phyloP scores from a whole-genome alignment of 2,797 vertebrate genomes.

The Sebastiscus tertius region DNA sequence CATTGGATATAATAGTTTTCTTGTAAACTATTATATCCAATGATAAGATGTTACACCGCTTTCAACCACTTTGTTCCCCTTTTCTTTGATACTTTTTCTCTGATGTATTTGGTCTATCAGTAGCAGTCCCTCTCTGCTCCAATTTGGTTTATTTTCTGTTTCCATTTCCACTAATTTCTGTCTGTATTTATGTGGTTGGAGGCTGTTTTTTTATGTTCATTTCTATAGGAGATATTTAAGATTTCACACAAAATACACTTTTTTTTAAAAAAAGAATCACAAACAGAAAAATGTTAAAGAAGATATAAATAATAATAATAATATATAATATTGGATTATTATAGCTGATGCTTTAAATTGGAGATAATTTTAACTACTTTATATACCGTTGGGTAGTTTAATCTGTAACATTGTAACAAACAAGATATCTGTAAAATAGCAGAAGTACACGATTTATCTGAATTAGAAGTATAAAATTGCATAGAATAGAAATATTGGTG shows the following conservation, averaged over 20 bases:
- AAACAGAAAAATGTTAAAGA: no score
- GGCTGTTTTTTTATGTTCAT: no score
- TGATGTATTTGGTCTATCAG: not conserved
- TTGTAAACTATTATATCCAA: not conserved
- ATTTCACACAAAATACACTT: not conserved
- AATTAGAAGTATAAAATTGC: no score
- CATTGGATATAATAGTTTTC: not conserved
- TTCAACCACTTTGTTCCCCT: not conserved
- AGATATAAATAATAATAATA: no score
- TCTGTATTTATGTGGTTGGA: no score
- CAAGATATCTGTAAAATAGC: not conserved
- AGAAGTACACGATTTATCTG: not conserved
- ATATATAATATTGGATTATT: no score
- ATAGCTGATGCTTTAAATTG: no score
- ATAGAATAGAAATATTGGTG: no score
- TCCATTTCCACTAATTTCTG: no score
- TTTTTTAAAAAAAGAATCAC: not conserved
- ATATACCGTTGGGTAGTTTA: not conserved
- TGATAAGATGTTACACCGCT: not conserved
- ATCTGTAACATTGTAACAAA: not conserved
- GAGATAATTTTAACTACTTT: no score
- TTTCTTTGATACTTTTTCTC: not conserved
- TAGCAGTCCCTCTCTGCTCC: no score
- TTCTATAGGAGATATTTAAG: not conserved
- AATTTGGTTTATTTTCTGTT: no score